These are phyloP conservation scores for Pseudochirops corinnae DNA, from an alignment of 2,797 vertebrate species.

Conservation along the genomic window DNA sequence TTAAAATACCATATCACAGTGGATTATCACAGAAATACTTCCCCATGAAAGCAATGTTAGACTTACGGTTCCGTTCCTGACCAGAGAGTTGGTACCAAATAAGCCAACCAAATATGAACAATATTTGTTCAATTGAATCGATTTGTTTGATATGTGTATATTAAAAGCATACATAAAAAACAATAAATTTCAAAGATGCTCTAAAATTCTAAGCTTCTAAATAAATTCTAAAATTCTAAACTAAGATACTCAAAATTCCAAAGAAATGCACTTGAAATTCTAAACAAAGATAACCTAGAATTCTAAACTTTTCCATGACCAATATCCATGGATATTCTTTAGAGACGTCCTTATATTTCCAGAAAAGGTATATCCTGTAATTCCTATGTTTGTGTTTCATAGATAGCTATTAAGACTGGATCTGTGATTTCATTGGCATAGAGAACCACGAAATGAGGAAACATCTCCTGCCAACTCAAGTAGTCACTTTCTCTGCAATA, in stretches of 20 bases:
- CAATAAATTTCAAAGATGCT: background rate
- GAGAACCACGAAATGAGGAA: background rate
- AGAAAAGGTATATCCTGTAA: background rate
- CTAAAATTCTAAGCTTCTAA: too few species aligned
- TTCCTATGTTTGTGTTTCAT: background rate
- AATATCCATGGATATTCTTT: background rate
- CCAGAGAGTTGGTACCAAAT: background rate
- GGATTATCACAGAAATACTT: background rate
- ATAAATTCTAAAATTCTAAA: too few species aligned
- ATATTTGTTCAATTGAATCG: background rate
- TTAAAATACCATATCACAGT: background rate
- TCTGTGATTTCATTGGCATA: background rate
- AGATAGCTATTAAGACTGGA: background rate
- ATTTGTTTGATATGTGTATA: background rate
- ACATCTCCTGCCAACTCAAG: background rate
- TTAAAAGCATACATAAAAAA: background rate
- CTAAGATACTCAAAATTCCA: too few species aligned
- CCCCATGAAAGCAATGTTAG: background rate
- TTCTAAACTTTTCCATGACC: background rate
- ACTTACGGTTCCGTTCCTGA: background rate
- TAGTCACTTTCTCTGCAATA: background rate
- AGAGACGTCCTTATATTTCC: background rate
- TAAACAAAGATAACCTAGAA: background rate
- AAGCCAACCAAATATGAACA: background rate
- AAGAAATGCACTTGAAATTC: background rate